Conservation (phyloP, 2,888 invertebrate genomes). For the Ligdia adustata region DNA sequence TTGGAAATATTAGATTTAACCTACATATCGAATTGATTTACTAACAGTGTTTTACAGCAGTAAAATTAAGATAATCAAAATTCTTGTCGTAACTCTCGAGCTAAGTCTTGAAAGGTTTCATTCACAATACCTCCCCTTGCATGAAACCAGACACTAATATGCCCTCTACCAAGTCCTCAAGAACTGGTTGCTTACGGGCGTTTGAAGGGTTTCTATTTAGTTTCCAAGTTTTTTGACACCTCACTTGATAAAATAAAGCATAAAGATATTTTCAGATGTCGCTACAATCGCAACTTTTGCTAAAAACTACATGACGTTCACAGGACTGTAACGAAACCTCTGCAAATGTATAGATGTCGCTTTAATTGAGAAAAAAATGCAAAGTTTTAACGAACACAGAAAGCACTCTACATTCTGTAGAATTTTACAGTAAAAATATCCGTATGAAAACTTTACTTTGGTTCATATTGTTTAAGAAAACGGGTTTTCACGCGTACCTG, state of each 20-base stretch:
- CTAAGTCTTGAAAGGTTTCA: conserved; percentile 36
- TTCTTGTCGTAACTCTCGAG: conserved; percentile 38
- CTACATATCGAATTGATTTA: conserved; percentile 35
- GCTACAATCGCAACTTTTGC: not conserved
- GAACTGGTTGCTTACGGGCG: conserved; percentile 6
- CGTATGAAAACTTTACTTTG: no score
- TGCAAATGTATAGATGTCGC: conserved; percentile 25
- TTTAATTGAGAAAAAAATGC: no score
- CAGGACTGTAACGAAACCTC: not conserved
- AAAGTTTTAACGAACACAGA: no score
- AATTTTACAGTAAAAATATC: no score
- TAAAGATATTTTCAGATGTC: conserved; percentile 8
- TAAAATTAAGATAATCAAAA: conserved; percentile 42
- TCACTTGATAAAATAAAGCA: not conserved
- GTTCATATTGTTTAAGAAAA: no score
- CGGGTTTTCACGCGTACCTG: no score
- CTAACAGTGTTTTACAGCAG: conserved; percentile 36
- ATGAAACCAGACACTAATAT: conserved; percentile 17
- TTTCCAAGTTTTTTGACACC: not conserved
- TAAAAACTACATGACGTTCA: no score
- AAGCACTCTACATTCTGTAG: no score
- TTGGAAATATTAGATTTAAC: no score
- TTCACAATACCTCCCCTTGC: conserved; percentile 23
- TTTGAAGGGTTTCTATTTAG: conserved; percentile 8
- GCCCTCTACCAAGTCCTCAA: conserved; percentile 19